Percentiles rank a stretch among this genome's conserved stretches.
These are phyloP conservation scores for Chloromyia formosa DNA, from an alignment of 2,888 invertebrate species.

Conservation along the genomic window DNA sequence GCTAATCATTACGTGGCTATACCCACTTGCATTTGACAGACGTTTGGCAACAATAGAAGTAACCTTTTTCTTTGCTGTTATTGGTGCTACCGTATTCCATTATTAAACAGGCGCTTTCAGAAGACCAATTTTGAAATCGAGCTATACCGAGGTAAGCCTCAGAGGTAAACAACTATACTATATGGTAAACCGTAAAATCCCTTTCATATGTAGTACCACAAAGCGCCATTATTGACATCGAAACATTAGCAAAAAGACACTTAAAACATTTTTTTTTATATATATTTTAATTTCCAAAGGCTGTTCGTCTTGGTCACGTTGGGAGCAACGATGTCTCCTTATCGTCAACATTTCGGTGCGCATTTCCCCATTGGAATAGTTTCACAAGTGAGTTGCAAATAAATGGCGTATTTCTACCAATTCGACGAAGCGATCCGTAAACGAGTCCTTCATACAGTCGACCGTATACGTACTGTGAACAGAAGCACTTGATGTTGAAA, in stretches of 20 bases:
- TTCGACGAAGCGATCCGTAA: slow-evolving; percentile 47
- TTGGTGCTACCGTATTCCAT: no score
- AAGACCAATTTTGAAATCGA: no score
- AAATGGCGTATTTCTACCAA: slow-evolving; percentile 45
- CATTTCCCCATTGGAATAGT: slow-evolving; percentile 29
- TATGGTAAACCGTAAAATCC: no score
- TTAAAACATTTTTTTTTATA: neutral
- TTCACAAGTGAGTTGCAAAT: slow-evolving; percentile 36
- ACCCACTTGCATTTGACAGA: no score
- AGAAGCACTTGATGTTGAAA: slow-evolving; percentile 41
- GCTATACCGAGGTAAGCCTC: no score
- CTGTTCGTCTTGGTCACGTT: neutral
- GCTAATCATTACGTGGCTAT: no score
- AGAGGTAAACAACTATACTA: no score
- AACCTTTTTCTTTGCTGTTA: no score
- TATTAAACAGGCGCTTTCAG: no score
- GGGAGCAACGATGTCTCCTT: neutral
- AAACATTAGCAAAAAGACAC: neutral
- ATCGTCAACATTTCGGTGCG: neutral
- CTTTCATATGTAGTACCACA: neutral
- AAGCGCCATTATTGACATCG: neutral
- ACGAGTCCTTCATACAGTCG: slow-evolving; percentile 39
- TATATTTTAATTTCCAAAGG: slow-evolving; percentile 22
- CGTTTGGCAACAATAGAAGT: no score
- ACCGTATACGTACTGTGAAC: no score